Conservation (phyloP, 2,888 invertebrate species). For the Tribolium freemani region DNA sequence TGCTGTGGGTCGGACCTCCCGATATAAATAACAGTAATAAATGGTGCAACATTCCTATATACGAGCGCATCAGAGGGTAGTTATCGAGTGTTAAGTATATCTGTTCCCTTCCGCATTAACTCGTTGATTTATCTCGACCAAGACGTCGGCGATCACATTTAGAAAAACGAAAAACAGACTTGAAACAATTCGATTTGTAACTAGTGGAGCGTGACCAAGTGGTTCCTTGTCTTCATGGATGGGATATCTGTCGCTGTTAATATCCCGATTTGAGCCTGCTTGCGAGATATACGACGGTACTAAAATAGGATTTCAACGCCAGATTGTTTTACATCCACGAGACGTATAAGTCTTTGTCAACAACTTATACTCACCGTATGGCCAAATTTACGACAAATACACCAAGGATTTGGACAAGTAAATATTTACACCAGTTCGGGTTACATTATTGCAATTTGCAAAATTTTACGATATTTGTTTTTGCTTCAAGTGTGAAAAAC, state of each 20-base stretch:
- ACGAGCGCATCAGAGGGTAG: conserved; percentile 56
- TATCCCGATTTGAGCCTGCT: conserved; percentile 29
- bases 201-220: conserved; percentile 41
- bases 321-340: conserved; percentile 51
- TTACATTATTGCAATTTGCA: not conserved
- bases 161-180: conserved; percentile 22
- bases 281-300: conserved; percentile 48
- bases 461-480: too few species aligned
- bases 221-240: conserved; percentile 39
- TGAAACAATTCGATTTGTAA: conserved; percentile 40
- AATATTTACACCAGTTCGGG: not conserved
- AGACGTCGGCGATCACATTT: conserved; percentile 38
- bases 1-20: conserved; percentile 54
- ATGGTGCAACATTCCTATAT: conserved; percentile 59
- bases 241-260: conserved; percentile 37
- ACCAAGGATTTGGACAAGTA: too few species aligned
- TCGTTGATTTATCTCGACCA: conserved; percentile 53
- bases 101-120: conserved; percentile 59
- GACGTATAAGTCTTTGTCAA: conserved; percentile 50
- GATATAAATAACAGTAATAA: conserved; percentile 62
- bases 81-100: conserved; percentile 61
- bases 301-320: conserved; percentile 52
- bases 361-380: not conserved
- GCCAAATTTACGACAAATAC: not conserved
- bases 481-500: too few species aligned